Conservation (phyloP, 2,888 invertebrate species). For the Drosophila putrida region DNA sequence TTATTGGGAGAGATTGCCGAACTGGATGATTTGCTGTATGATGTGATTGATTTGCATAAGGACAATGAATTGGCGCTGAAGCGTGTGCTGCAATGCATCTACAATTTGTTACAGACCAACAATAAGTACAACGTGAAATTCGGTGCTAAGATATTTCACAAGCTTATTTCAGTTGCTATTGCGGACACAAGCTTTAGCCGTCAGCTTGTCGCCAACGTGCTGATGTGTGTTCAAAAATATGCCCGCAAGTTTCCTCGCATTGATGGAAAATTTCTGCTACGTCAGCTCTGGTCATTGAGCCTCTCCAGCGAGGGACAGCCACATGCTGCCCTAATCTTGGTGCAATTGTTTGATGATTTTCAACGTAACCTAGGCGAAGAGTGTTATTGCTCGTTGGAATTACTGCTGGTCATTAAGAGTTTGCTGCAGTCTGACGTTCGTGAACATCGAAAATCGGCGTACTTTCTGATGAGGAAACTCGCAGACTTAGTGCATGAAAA, state of each 20-base stretch:
- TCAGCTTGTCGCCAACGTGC: constrained; percentile 63
- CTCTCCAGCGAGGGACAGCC: constrained; percentile 43
- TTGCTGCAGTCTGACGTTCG: constrained; percentile 66
- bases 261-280: constrained; percentile 57
- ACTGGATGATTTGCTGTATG: constrained; percentile 63
- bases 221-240: constrained; percentile 74
- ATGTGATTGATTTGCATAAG: constrained; percentile 63
- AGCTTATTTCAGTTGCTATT: constrained; percentile 65
- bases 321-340: constrained; percentile 65
- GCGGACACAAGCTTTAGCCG: constrained; percentile 39
- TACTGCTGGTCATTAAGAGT: constrained; percentile 55
- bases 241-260: constrained; percentile 58
- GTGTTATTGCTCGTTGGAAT: constrained; percentile 39
- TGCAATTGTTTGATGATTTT: constrained; percentile 76
- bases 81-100: constrained; percentile 64
- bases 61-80: constrained; percentile 58
- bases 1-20: constrained; percentile 71
- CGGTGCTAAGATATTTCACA: constrained; percentile 68
- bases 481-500: constrained; percentile 14
- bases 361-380: constrained; percentile 41
- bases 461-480: constrained; percentile 71
- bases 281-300: constrained; percentile 65
- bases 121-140: constrained; percentile 66
- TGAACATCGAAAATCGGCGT: constrained; percentile 73
- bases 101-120: constrained; percentile 58